Percentiles rank a stretch among this genome's conserved stretches.
phyloP scores from a whole-genome alignment of 64 coral and sea anemone species.

The Stichodactyla helianthus region DNA sequence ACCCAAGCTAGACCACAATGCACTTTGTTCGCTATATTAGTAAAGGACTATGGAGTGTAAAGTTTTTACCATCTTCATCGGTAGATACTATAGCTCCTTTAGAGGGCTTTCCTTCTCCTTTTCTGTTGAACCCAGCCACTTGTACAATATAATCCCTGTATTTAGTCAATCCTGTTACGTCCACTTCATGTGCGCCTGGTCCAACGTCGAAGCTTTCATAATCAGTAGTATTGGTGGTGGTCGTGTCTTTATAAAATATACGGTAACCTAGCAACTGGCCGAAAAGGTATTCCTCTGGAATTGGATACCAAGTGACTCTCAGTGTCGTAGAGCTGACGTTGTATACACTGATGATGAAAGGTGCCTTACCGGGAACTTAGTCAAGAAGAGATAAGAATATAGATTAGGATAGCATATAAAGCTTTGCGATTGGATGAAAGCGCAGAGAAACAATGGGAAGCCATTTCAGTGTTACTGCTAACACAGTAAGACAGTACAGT shows the following conservation, averaged over 20 bases:
- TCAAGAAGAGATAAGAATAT: not conserved
- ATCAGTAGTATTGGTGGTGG: not conserved
- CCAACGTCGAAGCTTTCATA: conserved; percentile 43
- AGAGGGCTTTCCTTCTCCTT: conserved; percentile 38
- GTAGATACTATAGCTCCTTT: conserved; percentile 62
- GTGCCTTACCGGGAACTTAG: conserved; percentile 73
- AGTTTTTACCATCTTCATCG: conserved; percentile 77
- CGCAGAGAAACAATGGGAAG: too few relatives aligned
- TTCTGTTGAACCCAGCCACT: conserved; percentile 60
- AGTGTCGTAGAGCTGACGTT: conserved; percentile 82
- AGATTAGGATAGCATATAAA: too few relatives aligned
- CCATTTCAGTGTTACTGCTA: too few relatives aligned
- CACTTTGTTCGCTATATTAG: not conserved
- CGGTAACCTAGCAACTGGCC: conserved; percentile 83
- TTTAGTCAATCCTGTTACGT: conserved; percentile 44
- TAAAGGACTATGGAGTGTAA: not conserved
- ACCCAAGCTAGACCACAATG: not conserved
- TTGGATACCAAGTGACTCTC: conserved; percentile 60
- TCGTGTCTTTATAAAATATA: conserved; percentile 44
- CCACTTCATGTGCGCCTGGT: not conserved
- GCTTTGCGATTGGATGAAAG: too few relatives aligned
- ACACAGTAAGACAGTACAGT: too few relatives aligned
- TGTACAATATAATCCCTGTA: conserved; percentile 60
- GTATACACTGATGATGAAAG: conserved; percentile 18
- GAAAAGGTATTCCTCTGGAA: conserved; percentile 40